Conservation (phyloP, 1,140 invertebrate genomes). For the Saccostrea cuccullata region DNA sequence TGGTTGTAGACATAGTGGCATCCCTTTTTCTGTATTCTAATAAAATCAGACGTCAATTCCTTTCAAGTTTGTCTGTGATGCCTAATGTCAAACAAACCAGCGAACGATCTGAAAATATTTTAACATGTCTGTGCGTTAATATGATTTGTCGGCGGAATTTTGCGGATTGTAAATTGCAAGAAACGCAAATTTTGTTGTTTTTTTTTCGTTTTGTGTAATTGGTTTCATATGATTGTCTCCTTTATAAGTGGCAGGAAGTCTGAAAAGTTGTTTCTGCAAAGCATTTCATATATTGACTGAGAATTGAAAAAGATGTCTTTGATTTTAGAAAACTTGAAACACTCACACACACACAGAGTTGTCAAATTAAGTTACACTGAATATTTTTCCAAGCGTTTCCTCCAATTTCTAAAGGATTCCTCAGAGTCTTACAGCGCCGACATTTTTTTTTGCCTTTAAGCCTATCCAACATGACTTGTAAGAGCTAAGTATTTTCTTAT, state of each 20-base stretch:
- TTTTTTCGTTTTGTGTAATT: constrained; percentile 4
- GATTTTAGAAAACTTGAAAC: constrained; percentile 23
- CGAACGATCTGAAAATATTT: constrained; percentile 13
- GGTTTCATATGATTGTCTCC: constrained; percentile 13
- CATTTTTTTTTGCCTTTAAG: too few relatives aligned
- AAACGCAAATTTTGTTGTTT: constrained; percentile 2
- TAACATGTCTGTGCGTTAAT: constrained; percentile 5
- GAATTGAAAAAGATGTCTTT: neutral
- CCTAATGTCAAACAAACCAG: neutral
- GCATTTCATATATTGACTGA: neutral
- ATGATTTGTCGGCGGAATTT: constrained; percentile 20
- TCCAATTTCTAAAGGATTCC: neutral
- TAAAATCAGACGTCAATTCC: constrained; percentile 28
- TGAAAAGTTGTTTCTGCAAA: neutral
- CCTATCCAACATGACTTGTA: too few relatives aligned
- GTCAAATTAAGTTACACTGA: constrained; percentile 7
- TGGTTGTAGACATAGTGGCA: constrained; percentile 5
- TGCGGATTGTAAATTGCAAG: constrained; percentile 17
- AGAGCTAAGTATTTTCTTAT: too few relatives aligned
- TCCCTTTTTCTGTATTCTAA: constrained; percentile 12
- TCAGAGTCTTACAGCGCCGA: neutral
- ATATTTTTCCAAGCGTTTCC: neutral
- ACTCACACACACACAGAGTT: neutral
- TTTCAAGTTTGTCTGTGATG: constrained; percentile 18
- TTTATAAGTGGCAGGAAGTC: neutral